Evolutionary conservation across 1,140 invertebrate genomes (phyloP), one percentile per base, ranked within the genome.

Genomic region (Drosophila trapezifrons): DNA sequence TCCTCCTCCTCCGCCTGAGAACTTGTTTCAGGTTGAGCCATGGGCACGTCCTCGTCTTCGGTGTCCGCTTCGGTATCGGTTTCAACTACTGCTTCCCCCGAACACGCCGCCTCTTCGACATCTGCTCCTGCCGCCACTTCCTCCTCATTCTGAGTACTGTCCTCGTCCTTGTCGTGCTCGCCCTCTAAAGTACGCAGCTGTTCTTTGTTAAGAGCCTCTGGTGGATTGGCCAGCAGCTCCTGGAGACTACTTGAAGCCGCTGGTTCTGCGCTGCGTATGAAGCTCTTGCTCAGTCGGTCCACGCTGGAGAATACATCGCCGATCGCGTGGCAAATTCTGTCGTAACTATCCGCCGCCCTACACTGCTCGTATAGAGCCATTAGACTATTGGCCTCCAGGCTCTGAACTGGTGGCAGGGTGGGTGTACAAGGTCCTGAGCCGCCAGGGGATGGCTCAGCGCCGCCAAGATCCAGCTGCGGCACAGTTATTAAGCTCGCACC

Each of bases 91-190:
- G 9, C 10, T 4, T 43, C 43, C 6, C 8, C 27, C 3, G 20
- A 10, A 12, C 17, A 20, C 2, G 37, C 17, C 4, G 15, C 17
- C 29, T 59, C 45, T 20, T 46, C 38, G 18, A 47, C 18, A 12
- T 62, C 51, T 20, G 27, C 46, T 12, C 8, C 43, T 1, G 40
- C 15, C 43, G 18, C 92, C 90, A 25, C 92, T 15, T 90, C 90
- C 32, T 92, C 70, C 18, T 42, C 63, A 4, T 70, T 56, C 12
- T 78, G 76, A 5, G 83, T 91, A 72, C 95, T 95, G 85, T 97
- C 96, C 74, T 96, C 94, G 92, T 97, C 96, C 91, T 97, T 97
- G 75, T 98, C 97, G 67, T 94, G 93, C 91, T 98, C 97, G 45
- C 95, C 95, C 91, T 96, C 96, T 27, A 96, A 90, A 17, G 94